Percentiles rank a stretch among this genome's conserved stretches.
phyloP scores from a whole-genome alignment of 2,113 vertebrate genomes.

The Myrmecobius fasciatus region DNA sequence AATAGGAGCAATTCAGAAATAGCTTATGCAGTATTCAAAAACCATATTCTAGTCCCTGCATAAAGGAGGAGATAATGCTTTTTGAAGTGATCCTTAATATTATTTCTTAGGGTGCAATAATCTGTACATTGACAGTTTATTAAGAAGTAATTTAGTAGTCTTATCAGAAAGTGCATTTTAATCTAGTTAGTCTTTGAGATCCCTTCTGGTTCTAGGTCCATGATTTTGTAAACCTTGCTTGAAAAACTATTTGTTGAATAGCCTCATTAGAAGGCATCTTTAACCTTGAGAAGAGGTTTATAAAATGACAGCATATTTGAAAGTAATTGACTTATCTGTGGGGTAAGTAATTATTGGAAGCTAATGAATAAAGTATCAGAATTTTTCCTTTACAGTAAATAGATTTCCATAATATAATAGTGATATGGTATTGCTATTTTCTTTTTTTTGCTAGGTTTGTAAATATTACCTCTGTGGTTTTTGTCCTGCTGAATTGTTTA shows the following conservation, averaged over 20 bases:
- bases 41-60: not conserved
- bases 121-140: not conserved
- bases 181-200: not conserved
- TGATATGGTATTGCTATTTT: constrained; percentile 60
- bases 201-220: not conserved
- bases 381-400: not conserved
- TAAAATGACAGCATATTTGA: not conserved
- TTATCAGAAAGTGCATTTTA: not conserved
- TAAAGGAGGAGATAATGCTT: not conserved
- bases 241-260: not conserved
- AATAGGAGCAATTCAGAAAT: not conserved
- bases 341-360: not conserved
- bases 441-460: constrained; percentile 88
- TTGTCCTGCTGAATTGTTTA: constrained; percentile 98
- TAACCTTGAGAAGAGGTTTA: not conserved
- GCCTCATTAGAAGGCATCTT: not conserved
- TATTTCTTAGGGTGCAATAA: not conserved
- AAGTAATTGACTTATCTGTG: not conserved
- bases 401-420: constrained; percentile 17
- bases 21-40: not conserved
- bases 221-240: not conserved
- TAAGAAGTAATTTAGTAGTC: not conserved
- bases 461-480: constrained; percentile 99
- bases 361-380: not conserved
- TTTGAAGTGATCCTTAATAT: not conserved